A percentile compares a stretch with the other conserved stretches of the same genome.
These are phyloP conservation scores for Lasioglossum morio DNA, from an alignment of 2,888 invertebrate species.

Conservation along the genomic window DNA sequence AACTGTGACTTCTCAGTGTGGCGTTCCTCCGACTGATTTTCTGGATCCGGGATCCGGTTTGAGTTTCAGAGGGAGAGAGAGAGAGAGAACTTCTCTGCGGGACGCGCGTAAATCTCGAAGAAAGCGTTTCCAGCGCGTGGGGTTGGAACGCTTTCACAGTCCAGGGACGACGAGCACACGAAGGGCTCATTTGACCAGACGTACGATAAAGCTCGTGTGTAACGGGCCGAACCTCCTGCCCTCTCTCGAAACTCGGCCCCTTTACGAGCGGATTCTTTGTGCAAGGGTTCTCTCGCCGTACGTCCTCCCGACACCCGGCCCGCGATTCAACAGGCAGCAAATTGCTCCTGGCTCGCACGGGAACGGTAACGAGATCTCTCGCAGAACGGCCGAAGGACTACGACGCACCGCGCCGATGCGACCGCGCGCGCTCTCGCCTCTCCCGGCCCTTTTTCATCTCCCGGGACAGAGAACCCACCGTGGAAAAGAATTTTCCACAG, in stretches of 20 bases:
- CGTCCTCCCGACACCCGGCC: constrained; percentile 22
- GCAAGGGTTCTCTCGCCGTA: constrained; percentile 42
- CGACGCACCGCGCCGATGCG: not conserved
- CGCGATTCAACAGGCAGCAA: constrained; percentile 68
- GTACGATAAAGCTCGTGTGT: constrained; percentile 79
- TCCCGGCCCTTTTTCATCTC: not conserved
- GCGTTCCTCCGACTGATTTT: constrained; percentile 30
- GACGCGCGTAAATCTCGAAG: constrained; percentile 72
- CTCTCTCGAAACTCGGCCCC: constrained; percentile 28
- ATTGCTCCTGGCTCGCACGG: constrained; percentile 32
- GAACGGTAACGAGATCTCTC: constrained; percentile 44
- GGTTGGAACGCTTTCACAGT: constrained; percentile 53
- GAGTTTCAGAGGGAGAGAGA: not conserved
- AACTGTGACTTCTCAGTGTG: constrained; percentile 49
- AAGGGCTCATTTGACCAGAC: constrained; percentile 72
- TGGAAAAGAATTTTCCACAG: constrained; percentile 1
- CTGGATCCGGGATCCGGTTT: constrained; percentile 14
- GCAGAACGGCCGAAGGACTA: constrained; percentile 17
- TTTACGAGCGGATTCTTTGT: constrained; percentile 54
- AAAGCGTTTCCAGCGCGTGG: constrained; percentile 57
- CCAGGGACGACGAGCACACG: constrained; percentile 50
- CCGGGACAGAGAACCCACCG: not conserved
- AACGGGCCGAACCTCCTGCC: constrained; percentile 75
- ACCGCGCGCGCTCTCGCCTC: not conserved
- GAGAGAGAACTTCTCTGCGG: not conserved